phyloP scores from a whole-genome alignment of 2,797 vertebrate species.

The Sebastes jordani region DNA sequence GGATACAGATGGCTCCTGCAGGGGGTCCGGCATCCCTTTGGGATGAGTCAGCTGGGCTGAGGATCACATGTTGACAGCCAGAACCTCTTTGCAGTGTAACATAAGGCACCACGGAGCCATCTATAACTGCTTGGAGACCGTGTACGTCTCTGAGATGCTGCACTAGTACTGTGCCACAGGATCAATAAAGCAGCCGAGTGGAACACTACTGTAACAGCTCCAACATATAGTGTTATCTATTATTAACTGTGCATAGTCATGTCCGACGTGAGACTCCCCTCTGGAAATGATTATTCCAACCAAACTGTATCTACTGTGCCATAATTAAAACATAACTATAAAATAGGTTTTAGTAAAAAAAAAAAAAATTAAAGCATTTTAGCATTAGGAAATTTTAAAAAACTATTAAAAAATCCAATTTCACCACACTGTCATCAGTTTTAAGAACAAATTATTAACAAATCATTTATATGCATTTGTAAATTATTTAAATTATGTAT shows the following conservation, averaged over 20 bases:
- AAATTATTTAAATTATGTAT: background rate
- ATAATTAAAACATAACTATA: background rate
- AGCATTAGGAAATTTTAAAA: background rate
- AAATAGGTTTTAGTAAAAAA: background rate
- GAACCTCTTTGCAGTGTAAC: conserved; percentile 52
- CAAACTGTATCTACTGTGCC: background rate
- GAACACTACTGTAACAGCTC: conserved; percentile 40
- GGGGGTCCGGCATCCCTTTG: conserved; percentile 64
- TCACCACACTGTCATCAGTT: background rate
- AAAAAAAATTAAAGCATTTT: background rate
- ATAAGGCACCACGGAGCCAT: conserved; percentile 51
- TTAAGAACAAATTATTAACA: background rate
- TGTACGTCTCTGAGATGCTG: conserved; percentile 34
- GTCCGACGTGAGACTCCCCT: background rate
- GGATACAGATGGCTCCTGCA: conserved; percentile 78
- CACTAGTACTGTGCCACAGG: conserved; percentile 1
- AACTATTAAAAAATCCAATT: background rate
- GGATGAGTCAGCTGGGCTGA: conserved; percentile 63
- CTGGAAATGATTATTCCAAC: background rate
- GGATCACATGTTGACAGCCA: conserved; percentile 73
- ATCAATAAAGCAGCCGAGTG: conserved; percentile 65
- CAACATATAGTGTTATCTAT: conserved; percentile 22
- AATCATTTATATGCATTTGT: background rate
- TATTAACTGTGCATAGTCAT: conserved; percentile 25
- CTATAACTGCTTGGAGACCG: conserved; percentile 51